These are phyloP conservation scores for Lagorchestes hirsutus DNA, from an alignment of 2,797 vertebrate genomes.

Conservation along the genomic window DNA sequence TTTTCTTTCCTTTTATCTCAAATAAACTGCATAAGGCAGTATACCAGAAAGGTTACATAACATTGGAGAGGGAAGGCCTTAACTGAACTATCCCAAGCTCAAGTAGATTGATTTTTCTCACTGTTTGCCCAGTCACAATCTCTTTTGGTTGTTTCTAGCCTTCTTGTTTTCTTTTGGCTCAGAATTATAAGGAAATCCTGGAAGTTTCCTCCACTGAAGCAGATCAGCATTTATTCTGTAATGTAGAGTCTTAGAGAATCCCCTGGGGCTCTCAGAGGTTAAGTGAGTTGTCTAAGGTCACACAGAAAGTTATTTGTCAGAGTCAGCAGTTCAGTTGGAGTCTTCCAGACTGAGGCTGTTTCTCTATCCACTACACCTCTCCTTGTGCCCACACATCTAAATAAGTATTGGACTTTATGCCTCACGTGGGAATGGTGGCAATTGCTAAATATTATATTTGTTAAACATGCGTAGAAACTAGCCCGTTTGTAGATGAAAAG, in stretches of 20 bases:
- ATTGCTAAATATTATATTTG: background rate
- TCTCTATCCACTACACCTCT: background rate
- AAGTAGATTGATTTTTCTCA: background rate
- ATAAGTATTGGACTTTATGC: background rate
- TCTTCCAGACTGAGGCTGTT: background rate
- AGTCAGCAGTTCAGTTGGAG: background rate
- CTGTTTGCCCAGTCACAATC: background rate
- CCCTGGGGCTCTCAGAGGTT: background rate
- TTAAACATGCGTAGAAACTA: background rate
- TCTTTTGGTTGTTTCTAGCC: background rate
- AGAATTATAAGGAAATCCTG: background rate
- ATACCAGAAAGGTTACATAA: background rate
- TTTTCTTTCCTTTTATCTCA: constrained; percentile 37
- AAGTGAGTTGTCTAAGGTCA: background rate
- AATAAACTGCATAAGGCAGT: constrained; percentile 27
- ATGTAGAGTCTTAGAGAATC: background rate
- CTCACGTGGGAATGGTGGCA: background rate
- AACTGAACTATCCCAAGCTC: constrained; percentile 10
- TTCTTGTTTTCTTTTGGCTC: background rate
- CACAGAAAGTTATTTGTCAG: background rate
- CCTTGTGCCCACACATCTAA: background rate
- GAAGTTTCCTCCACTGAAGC: background rate
- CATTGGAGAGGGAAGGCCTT: constrained; percentile 20
- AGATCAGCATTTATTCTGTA: background rate
- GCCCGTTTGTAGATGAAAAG: background rate